Evolutionary conservation across 2,888 invertebrate species (phyloP).

Genomic region (Cryptus viduatorius): DNA sequence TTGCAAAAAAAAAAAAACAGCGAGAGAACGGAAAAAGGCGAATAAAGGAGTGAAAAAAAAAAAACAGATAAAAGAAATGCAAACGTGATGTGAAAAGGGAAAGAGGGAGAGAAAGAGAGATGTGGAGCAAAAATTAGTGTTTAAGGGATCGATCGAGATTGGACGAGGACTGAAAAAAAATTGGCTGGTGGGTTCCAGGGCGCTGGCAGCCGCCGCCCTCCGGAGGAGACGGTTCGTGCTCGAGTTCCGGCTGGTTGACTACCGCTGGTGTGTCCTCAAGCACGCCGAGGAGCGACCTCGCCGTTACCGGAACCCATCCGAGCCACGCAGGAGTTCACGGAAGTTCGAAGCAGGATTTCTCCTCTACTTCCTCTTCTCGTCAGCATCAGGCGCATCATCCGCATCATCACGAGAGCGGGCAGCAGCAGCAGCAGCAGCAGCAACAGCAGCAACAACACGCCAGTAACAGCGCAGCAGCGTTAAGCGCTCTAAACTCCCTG

Average conservation of each 20-base stretch:
- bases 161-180: slow-evolving; percentile 84
- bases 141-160: slow-evolving; percentile 83
- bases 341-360: slow-evolving; percentile 75
- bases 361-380: slow-evolving; percentile 74
- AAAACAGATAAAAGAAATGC: slow-evolving; percentile 52
- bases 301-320: slow-evolving; percentile 78
- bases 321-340: slow-evolving; percentile 71
- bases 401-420: slow-evolving; percentile 66
- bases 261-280: slow-evolving; percentile 75
- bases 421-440: slow-evolving; percentile 50
- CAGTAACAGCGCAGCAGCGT: slow-evolving; percentile 11
- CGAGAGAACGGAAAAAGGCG: slow-evolving; percentile 18
- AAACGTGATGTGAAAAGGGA: slow-evolving; percentile 55
- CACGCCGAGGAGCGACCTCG: slow-evolving; percentile 79
- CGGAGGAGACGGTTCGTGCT: slow-evolving; percentile 84
- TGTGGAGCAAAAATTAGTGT: slow-evolving; percentile 78
- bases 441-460: slow-evolving; percentile 65
- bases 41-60: slow-evolving; percentile 35
- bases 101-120: slow-evolving; percentile 68
- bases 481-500: slow-evolving; percentile 73
- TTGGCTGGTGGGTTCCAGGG: slow-evolving; percentile 85
- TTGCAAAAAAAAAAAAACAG: slow-evolving; percentile 50
- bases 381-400: slow-evolving; percentile 77
- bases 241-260: slow-evolving; percentile 83
- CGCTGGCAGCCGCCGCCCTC: slow-evolving; percentile 85